Percentiles rank a stretch among this genome's conserved stretches.
Evolutionary conservation across 2,888 invertebrate genomes (phyloP).

Genomic region (Diaprepes abbreviatus): DNA sequence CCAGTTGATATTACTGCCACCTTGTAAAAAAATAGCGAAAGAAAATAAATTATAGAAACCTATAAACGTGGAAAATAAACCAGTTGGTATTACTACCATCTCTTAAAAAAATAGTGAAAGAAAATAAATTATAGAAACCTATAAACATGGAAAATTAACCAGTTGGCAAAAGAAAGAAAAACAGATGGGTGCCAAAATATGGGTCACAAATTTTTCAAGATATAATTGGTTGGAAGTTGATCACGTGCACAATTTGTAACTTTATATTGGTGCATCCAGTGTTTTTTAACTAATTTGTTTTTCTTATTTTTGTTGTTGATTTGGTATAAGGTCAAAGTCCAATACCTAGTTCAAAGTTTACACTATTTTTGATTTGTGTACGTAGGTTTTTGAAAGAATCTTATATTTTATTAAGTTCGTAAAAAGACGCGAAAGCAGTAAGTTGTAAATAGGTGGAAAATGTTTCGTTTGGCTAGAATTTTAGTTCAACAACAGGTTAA

Average conservation of each 20-base stretch:
- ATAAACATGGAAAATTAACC: too few relatives aligned
- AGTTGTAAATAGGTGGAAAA: slow-evolving; percentile 7
- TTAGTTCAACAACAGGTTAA: slow-evolving; percentile 41
- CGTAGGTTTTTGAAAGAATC: slow-evolving; percentile 1
- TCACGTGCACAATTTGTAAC: background rate
- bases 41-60: too few relatives aligned
- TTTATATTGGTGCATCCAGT: slow-evolving; percentile 2
- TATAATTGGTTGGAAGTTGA: background rate
- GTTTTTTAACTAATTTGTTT: slow-evolving; percentile 4
- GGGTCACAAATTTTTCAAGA: slow-evolving; percentile 1
- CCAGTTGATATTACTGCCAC: too few relatives aligned
- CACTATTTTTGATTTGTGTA: slow-evolving; percentile 46
- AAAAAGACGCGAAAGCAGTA: slow-evolving; percentile 2
- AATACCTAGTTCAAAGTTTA: slow-evolving; percentile 52
- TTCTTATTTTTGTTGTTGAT: slow-evolving; percentile 9
- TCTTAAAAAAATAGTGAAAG: too few relatives aligned
- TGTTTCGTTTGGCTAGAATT: slow-evolving; percentile 45
- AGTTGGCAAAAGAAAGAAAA: too few relatives aligned
- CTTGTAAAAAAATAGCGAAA: too few relatives aligned
- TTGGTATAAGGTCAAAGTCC: slow-evolving; percentile 52
- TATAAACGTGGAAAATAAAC: too few relatives aligned
- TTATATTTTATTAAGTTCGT: slow-evolving; percentile 25
- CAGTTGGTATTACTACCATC: too few relatives aligned
- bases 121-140: too few relatives aligned
- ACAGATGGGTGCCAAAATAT: background rate